phyloP scores from a whole-genome alignment of 2,113 vertebrate genomes.

The Hydropotes inermis region DNA sequence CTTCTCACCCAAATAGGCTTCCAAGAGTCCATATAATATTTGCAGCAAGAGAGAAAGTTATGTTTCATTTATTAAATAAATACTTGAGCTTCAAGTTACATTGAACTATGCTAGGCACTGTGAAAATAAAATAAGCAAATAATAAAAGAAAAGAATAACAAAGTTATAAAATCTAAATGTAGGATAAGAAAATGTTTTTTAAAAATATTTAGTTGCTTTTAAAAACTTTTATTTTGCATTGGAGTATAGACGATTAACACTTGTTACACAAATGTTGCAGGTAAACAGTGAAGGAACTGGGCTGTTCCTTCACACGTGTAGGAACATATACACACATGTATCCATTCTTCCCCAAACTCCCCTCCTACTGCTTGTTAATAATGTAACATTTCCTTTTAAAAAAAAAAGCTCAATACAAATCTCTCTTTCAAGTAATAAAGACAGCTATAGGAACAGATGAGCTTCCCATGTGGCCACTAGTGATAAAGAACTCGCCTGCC shows the following conservation, averaged over 20 bases:
- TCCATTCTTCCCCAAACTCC: background rate
- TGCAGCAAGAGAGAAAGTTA: background rate
- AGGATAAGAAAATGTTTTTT: background rate
- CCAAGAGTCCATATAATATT: background rate
- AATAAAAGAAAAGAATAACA: background rate
- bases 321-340: background rate
- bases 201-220: background rate
- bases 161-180: background rate
- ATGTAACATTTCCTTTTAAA: background rate
- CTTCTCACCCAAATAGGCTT: conserved; percentile 2
- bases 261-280: background rate
- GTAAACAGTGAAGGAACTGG: background rate
- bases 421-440: background rate
- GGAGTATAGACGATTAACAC: background rate
- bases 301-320: background rate
- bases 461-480: background rate
- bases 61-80: background rate
- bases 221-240: background rate
- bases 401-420: background rate
- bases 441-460: background rate
- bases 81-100: background rate
- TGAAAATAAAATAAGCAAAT: background rate
- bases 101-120: background rate
- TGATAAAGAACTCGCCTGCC: background rate
- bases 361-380: background rate